A percentile compares a stretch with the other conserved stretches of the same genome.
Conservation (phyloP, 2,113 vertebrate species). For the Microcebus ravelobensis region DNA sequence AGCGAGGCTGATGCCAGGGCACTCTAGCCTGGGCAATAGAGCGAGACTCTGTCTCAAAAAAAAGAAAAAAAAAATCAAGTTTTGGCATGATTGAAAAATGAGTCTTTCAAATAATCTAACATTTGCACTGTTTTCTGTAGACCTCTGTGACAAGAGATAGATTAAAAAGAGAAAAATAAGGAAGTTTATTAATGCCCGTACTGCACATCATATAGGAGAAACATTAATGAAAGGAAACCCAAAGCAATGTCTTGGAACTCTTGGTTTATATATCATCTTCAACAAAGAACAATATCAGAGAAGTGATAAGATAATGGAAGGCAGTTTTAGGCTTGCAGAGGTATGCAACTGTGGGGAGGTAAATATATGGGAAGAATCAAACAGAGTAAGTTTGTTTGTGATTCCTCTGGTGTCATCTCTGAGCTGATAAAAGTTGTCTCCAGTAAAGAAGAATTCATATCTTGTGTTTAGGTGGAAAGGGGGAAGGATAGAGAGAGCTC, state of each 20-base stretch:
- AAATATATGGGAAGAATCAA: background rate
- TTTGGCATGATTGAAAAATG: constrained; percentile 31
- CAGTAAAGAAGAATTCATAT: background rate
- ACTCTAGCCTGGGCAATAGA: too few relatives aligned
- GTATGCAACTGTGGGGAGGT: background rate
- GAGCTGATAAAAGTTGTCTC: background rate
- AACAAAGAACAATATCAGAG: background rate
- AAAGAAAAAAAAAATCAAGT: background rate
- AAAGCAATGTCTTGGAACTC: background rate
- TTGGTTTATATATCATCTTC: background rate
- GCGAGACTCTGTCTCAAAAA: too few relatives aligned
- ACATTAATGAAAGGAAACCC: background rate
- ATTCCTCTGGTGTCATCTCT: background rate
- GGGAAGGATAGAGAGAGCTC: background rate
- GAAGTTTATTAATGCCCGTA: background rate
- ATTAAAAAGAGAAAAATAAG: background rate
- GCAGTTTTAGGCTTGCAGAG: background rate
- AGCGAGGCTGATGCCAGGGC: too few relatives aligned
- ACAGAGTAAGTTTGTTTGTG: background rate
- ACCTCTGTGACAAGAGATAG: background rate
- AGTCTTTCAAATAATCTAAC: constrained; percentile 36
- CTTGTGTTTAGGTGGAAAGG: background rate
- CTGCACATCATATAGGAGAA: background rate
- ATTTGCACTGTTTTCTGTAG: constrained; percentile 13
- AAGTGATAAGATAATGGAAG: background rate